Evolutionary conservation across 2,888 invertebrate genomes (phyloP), one percentile per base, ranked within the genome.

Genomic region (Abrostola triplasia): DNA sequence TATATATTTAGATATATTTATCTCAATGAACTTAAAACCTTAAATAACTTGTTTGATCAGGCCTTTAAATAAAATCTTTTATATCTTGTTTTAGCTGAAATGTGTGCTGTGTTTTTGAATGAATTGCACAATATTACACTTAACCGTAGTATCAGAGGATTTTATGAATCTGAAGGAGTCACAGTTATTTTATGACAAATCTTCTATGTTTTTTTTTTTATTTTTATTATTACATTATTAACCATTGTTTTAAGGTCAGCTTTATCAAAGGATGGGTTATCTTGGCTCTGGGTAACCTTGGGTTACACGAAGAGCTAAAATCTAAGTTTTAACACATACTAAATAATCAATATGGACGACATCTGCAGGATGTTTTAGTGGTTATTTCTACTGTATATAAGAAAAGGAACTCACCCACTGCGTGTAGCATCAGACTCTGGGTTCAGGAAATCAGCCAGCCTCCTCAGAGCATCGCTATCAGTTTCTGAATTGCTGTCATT

Each of bases 391-490:
- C 35, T 36, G 11, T n/a, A 36, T 8, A 36, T 12, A 36, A 42
- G n/a, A 8, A 38, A 36, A 5, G 9, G 6, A 41, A 73, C 92
- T 88, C 67, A 92, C 92, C 83, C 81, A 78, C 81, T 89, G 47
- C 76, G 70, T 12, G 88, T 85, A 40, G 73, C 84, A 48, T 87
- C 88, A 24, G 88, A 84, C 0, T 72, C 79, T 37, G 83, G 72
- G 59, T 61, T 73, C 61, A 86, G 81, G 38, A 85, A 79, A 36
- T 86, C 82, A 49, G 85, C 76, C 61, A 84, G 76, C 41, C 86
- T 82, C 50, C 83, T 84, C 24, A 86, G 51, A 44, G 85, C 86
- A 52, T 85, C 86, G 73, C 84, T 88, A 6, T 90, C 90, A 9
- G 81, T 84, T 58, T 89, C 90, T 0, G 88, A 88, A 58, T 72